Percentiles rank a stretch among this genome's conserved stretches.
phyloP scores from a whole-genome alignment of 2,113 vertebrate genomes.

The Ctenomys sociabilis region DNA sequence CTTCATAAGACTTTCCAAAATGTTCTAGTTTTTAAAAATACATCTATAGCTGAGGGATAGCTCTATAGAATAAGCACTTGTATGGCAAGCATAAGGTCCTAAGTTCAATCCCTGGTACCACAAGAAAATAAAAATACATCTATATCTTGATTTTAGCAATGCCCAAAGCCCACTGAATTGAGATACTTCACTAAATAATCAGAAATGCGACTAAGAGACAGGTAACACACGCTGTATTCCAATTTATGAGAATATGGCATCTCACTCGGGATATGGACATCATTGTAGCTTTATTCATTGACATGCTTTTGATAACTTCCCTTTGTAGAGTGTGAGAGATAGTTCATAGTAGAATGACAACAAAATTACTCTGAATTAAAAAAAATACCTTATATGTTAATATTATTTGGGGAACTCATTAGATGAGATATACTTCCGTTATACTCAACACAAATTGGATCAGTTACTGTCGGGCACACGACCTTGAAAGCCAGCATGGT shows the following conservation, averaged over 20 bases:
- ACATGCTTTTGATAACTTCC: neutral
- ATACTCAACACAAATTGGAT: neutral
- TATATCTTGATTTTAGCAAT: neutral
- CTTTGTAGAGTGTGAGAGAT: neutral
- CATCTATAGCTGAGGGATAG: neutral
- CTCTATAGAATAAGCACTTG: too few species aligned
- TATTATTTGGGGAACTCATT: constrained; percentile 6
- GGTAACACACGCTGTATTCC: neutral
- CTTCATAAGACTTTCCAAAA: neutral
- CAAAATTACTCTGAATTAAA: constrained; percentile 53
- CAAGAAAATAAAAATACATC: neutral
- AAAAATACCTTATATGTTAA: neutral
- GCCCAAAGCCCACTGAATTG: neutral
- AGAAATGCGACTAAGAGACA: constrained; percentile 80
- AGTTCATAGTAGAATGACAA: constrained; percentile 46
- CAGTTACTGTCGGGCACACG: constrained; percentile 26
- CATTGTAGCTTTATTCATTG: constrained; percentile 20
- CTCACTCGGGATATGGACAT: neutral
- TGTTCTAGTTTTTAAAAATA: neutral
- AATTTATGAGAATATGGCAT: neutral
- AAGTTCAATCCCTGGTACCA: too few species aligned
- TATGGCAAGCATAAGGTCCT: too few species aligned
- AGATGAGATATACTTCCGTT: constrained; percentile 53
- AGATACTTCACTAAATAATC: neutral
- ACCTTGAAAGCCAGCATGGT: neutral